Evolutionary conservation across 2,797 vertebrate genomes (phyloP).

Genomic region (Oreonectes daqikongensis): DNA sequence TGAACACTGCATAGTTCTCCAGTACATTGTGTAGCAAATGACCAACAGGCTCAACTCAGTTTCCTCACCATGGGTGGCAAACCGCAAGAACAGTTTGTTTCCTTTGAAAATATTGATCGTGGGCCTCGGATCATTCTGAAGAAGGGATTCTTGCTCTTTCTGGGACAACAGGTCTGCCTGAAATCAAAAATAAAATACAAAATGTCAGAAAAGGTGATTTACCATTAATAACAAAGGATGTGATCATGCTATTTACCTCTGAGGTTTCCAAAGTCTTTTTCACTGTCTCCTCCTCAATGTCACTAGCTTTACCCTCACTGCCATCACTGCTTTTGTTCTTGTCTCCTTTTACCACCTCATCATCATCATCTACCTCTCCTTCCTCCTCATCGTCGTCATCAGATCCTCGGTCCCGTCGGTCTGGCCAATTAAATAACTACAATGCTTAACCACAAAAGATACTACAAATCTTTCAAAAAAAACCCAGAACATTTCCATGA

Average conservation of each 20-base stretch:
- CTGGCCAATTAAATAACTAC: slow-evolving; percentile 51
- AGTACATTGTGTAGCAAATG: not conserved
- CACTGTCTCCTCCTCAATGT: slow-evolving; percentile 75
- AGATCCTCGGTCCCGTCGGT: slow-evolving; percentile 54
- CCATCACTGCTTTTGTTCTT: slow-evolving; percentile 74
- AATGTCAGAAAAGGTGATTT: not conserved
- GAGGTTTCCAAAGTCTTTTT: slow-evolving; percentile 56
- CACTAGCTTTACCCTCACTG: slow-evolving; percentile 68
- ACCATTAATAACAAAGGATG: not conserved
- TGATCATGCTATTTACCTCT: slow-evolving; percentile 60
- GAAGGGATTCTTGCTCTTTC: slow-evolving; percentile 87
- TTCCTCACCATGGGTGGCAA: slow-evolving; percentile 88
- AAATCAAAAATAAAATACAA: slow-evolving; percentile 20
- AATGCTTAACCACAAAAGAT: not conserved
- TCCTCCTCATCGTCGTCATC: slow-evolving; percentile 72
- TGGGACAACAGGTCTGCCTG: slow-evolving; percentile 86
- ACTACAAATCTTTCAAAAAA: not conserved
- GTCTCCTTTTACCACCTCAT: slow-evolving; percentile 81
- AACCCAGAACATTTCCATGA: not conserved
- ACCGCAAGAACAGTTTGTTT: slow-evolving; percentile 91
- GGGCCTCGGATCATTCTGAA: slow-evolving; percentile 91
- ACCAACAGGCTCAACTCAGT: not conserved
- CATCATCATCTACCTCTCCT: slow-evolving; percentile 74
- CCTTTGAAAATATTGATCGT: slow-evolving; percentile 89
- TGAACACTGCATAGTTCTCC: not conserved